Conservation (phyloP, 2,113 vertebrate genomes). For the Myotis lucifugus region DNA sequence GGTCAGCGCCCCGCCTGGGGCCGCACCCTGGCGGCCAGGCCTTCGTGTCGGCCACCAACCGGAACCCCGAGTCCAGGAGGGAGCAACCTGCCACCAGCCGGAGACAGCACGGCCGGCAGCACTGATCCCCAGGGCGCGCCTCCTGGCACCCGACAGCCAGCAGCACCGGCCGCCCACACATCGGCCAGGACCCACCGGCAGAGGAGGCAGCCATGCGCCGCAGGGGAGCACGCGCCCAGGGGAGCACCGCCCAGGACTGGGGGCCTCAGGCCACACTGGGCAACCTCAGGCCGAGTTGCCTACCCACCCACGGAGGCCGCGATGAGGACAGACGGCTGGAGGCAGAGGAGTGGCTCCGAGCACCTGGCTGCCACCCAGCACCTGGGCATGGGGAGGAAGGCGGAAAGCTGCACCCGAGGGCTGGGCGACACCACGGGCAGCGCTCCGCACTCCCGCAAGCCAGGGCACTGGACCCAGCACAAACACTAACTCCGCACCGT, state of each 20-base stretch:
- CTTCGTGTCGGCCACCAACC: background rate
- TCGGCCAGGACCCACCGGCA: accelerated
- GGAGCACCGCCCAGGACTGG: background rate
- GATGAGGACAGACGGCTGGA: background rate
- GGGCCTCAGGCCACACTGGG: background rate
- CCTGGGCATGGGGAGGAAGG: accelerated
- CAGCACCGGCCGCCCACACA: accelerated
- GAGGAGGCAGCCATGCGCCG: background rate
- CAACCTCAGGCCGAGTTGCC: background rate
- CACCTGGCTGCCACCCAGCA: accelerated
- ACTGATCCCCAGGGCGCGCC: accelerated
- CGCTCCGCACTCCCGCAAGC: accelerated
- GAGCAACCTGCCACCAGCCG: accelerated
- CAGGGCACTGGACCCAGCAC: accelerated
- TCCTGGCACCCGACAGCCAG: background rate
- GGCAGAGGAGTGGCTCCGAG: too few species aligned
- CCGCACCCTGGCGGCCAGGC: background rate
- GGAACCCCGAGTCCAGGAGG: background rate
- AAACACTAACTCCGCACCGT: background rate
- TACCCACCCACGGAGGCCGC: accelerated
- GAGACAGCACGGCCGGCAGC: background rate
- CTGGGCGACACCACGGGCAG: background rate
- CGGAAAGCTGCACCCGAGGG: background rate
- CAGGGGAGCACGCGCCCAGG: too few species aligned
- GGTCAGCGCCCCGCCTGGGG: background rate